phyloP scores from a whole-genome alignment of 2,888 invertebrate genomes.

The Tuberolachnus salignus region DNA sequence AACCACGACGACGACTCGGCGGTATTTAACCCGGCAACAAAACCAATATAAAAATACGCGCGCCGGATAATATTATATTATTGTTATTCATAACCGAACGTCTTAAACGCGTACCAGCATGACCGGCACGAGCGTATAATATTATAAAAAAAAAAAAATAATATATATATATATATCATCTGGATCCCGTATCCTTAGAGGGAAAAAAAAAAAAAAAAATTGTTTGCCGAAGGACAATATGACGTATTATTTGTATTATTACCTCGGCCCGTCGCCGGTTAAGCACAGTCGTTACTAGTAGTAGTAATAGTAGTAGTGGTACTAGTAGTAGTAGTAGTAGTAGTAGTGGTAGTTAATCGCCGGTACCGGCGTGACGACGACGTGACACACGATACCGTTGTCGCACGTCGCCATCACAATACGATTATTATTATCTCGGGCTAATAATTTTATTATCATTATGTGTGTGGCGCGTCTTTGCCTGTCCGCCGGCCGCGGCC shows the following conservation, averaged over 20 bases:
- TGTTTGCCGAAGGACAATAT: constrained; percentile 38
- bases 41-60: constrained; percentile 13
- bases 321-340: too few relatives aligned
- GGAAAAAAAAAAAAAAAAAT: neutral
- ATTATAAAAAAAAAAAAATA: neutral
- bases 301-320: too few relatives aligned
- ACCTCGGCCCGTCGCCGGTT: constrained; percentile 29
- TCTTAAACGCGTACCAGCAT: constrained; percentile 52
- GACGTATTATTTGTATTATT: neutral
- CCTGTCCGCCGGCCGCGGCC: neutral
- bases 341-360: too few relatives aligned
- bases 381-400: constrained; percentile 38
- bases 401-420: neutral
- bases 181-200: constrained; percentile 46
- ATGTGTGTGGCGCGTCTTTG: too few relatives aligned
- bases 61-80: constrained; percentile 26
- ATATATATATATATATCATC: neutral
- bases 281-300: constrained; percentile 17
- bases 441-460: neutral
- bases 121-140: constrained; percentile 33
- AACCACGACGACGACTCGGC: constrained; percentile 16
- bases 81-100: constrained; percentile 55
- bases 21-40: constrained; percentile 15
- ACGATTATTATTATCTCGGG: constrained; percentile 22
- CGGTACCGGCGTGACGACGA: neutral